Evolutionary conservation across 2,797 vertebrate genomes (phyloP), one percentile per base, ranked within the genome.

Genomic region (Vultur gryphus): DNA sequence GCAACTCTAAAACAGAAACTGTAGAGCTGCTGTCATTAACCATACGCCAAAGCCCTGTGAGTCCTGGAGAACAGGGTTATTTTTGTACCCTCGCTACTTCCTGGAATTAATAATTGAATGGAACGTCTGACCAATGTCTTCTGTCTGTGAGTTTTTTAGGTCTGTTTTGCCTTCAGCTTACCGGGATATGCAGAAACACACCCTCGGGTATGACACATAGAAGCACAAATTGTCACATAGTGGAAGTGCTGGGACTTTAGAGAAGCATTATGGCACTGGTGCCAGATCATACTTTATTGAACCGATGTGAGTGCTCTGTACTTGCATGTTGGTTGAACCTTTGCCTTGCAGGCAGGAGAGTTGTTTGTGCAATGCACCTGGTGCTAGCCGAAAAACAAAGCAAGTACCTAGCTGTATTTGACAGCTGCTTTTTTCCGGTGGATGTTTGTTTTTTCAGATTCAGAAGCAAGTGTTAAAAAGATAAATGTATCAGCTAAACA

Each of bases 91-190:
- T 86, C 23, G 1, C 20, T 39, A 4, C 35, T 77, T 66, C 41
- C 28, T 10, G 49, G 65, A 67, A 82, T 94, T 88, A 95, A 88
- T 84, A 91, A 91, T 48, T 48, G 59, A 71, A 33, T 33, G 39
- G 54, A 93, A 79, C 41, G 73, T 84, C 83, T 86, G 76, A 91
- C 37, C 73, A 33, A 11, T 14, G 46, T 77, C 79, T 91, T 78
- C 73, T 79, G 55, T 62, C 84, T 75, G 51, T n/a, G 69, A 35
- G 64, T 2, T n/a, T 65, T 93, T 81, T 79, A 77, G 33, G 33
- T 65, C 61, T 84, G 44, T 55, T 94, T 91, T 86, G 70, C 89
- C 92, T 86, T 96, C 79, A 78, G 79, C 80, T 91, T 66, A 9
- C 26, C 1, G 0, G 54, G 44, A 55, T 46, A 2, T 72, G 76